phyloP scores from a whole-genome alignment of 2,888 invertebrate species.

The Baccha elongata region DNA sequence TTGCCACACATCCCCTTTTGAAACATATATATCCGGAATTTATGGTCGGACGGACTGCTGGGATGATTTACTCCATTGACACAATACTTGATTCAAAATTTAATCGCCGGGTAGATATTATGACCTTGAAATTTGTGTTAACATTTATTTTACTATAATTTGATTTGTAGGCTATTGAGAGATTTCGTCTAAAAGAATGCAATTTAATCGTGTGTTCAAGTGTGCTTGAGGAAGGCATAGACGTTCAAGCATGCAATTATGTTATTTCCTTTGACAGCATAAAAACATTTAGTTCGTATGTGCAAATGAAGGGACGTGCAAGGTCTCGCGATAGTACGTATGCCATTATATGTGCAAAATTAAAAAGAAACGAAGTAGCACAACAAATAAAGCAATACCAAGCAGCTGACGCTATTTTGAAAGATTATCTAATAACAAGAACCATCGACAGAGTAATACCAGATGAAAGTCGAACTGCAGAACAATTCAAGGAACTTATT shows the following conservation, averaged over 20 bases:
- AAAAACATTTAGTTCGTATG: constrained; percentile 90
- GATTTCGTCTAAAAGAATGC: constrained; percentile 84
- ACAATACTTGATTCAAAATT: constrained; percentile 77
- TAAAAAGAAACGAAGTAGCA: constrained; percentile 77
- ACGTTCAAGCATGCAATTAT: constrained; percentile 91
- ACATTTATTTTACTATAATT: not conserved
- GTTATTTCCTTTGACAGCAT: constrained; percentile 90
- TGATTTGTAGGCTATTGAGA: constrained; percentile 80
- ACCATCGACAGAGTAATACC: constrained; percentile 84
- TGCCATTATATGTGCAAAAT: constrained; percentile 83
- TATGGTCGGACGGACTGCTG: constrained; percentile 85
- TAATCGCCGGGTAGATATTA: constrained; percentile 75
- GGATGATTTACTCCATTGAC: constrained; percentile 76
- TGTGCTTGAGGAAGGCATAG: constrained; percentile 95
- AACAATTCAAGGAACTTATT: constrained; percentile 83
- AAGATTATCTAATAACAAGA: constrained; percentile 84
- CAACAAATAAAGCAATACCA: constrained; percentile 83
- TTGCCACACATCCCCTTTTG: constrained; percentile 83
- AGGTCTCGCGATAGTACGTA: constrained; percentile 86
- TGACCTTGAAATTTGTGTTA: not conserved
- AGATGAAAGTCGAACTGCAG: constrained; percentile 83
- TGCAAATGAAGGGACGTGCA: constrained; percentile 95
- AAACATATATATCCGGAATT: constrained; percentile 86
- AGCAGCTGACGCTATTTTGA: constrained; percentile 84
- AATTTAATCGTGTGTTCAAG: constrained; percentile 90